A percentile compares a stretch with the other conserved stretches of the same genome.
These are phyloP conservation scores for Aleiodes leptofemur DNA, from an alignment of 2,888 invertebrate genomes.

Conservation along the genomic window DNA sequence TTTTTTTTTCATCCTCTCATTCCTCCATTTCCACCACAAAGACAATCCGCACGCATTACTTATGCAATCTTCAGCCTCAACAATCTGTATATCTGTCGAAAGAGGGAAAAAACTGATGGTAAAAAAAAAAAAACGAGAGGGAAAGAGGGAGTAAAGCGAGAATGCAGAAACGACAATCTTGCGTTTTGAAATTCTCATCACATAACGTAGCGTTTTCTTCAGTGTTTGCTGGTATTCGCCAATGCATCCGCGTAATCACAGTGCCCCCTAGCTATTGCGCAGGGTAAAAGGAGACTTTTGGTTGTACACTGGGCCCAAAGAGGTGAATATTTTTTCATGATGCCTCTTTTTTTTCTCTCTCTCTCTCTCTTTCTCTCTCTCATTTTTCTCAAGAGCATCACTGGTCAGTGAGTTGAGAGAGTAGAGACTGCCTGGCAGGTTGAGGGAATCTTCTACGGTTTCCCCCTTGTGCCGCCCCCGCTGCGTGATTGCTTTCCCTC, in stretches of 20 bases:
- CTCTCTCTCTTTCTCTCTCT: constrained; percentile 44
- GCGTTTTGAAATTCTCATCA: constrained; percentile 35
- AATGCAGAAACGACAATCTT: constrained; percentile 32
- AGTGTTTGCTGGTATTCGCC: constrained; percentile 58
- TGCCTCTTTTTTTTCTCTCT: constrained; percentile 40
- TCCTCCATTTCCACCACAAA: background rate
- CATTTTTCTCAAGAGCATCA: constrained; percentile 24
- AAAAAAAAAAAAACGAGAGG: background rate
- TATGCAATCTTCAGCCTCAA: background rate
- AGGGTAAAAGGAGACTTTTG: constrained; percentile 32
- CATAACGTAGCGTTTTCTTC: constrained; percentile 40
- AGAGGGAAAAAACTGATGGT: constrained; percentile 1
- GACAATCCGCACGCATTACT: constrained; percentile 2
- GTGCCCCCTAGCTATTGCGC: constrained; percentile 70
- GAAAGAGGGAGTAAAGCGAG: background rate
- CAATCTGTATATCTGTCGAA: background rate
- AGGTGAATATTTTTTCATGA: constrained; percentile 46
- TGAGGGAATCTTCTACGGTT: constrained; percentile 55
- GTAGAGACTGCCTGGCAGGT: constrained; percentile 51
- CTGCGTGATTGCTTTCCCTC: constrained; percentile 73
- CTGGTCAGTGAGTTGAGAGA: constrained; percentile 40
- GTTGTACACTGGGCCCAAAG: constrained; percentile 47
- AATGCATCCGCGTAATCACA: constrained; percentile 71
- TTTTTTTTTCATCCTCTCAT: background rate
- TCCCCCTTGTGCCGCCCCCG: constrained; percentile 70